Conservation (phyloP, 2,797 vertebrate genomes). For the Mus spretus region DNA sequence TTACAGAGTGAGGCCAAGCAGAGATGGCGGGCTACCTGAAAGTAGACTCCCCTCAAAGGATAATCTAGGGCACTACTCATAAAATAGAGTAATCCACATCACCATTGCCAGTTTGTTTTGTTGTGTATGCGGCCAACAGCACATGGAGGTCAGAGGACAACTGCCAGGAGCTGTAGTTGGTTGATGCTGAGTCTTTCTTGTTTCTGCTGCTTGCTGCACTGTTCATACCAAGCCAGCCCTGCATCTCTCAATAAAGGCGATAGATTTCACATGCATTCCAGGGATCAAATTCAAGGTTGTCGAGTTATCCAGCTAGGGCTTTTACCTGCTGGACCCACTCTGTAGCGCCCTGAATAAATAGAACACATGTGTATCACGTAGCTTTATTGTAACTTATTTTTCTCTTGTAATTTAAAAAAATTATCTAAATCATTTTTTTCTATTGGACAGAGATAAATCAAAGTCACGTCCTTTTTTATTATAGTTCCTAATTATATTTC, state of each 20-base stretch:
- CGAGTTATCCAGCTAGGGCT: neutral
- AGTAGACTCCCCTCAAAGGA: neutral
- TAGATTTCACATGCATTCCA: neutral
- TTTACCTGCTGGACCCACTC: neutral
- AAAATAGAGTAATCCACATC: neutral
- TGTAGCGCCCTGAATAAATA: neutral
- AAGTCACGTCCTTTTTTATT: neutral
- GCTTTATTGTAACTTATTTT: neutral
- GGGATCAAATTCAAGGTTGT: neutral
- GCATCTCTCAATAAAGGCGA: neutral
- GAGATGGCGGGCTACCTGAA: neutral
- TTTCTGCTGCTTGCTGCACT: neutral
- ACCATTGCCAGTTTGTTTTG: neutral
- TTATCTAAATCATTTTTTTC: constrained; percentile 46
- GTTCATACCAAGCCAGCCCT: neutral
- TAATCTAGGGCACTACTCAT: neutral
- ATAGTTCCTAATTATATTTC: constrained; percentile 53
- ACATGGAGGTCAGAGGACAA: neutral
- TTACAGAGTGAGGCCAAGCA: neutral
- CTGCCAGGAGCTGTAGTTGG: neutral
- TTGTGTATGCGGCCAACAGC: neutral
- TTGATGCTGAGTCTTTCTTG: neutral
- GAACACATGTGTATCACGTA: neutral
- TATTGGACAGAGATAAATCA: neutral
- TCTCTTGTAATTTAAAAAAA: constrained; percentile 31